These are phyloP conservation scores for Amphimallon solstitiale DNA, from an alignment of 2,888 invertebrate species.

Conservation along the genomic window DNA sequence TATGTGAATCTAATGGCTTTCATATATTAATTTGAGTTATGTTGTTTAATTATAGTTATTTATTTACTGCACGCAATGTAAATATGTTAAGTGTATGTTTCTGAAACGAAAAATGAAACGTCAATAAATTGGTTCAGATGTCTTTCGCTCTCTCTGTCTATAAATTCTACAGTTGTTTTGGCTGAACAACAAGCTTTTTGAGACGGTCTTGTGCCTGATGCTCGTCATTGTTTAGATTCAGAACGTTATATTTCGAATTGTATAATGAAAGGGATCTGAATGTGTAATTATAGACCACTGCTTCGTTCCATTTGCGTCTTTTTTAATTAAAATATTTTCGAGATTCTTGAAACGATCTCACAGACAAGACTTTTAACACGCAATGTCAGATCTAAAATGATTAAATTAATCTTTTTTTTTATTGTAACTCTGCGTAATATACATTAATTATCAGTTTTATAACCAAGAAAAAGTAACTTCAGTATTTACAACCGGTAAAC, in stretches of 20 bases:
- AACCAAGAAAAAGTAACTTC: no score
- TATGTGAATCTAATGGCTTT: slow-evolving; percentile 28
- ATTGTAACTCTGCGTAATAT: no score
- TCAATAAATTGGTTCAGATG: slow-evolving; percentile 25
- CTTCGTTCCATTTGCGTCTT: slow-evolving; percentile 6
- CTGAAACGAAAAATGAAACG: slow-evolving; percentile 10
- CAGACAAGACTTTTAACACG: no score
- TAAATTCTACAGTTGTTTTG: slow-evolving; percentile 22
- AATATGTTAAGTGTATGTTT: slow-evolving; percentile 27
- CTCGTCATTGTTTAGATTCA: slow-evolving; percentile 8
- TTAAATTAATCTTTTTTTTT: no score
- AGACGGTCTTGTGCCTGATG: slow-evolving; percentile 1
- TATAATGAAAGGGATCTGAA: slow-evolving; percentile 17
- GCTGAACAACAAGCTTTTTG: background rate
- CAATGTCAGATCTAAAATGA: no score
- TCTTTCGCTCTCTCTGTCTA: slow-evolving; percentile 8
- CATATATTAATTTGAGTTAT: slow-evolving; percentile 34
- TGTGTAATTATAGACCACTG: slow-evolving; percentile 13
- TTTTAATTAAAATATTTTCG: slow-evolving; percentile 23
- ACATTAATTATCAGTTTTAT: no score
- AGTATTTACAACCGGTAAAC: no score
- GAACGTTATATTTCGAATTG: background rate
- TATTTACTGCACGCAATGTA: slow-evolving; percentile 10
- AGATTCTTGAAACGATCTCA: no score
- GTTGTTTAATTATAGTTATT: slow-evolving; percentile 10